Evolutionary conservation across 2,797 vertebrate species (phyloP), one percentile per base, ranked within the genome.

Genomic region (Argentina silus): DNA sequence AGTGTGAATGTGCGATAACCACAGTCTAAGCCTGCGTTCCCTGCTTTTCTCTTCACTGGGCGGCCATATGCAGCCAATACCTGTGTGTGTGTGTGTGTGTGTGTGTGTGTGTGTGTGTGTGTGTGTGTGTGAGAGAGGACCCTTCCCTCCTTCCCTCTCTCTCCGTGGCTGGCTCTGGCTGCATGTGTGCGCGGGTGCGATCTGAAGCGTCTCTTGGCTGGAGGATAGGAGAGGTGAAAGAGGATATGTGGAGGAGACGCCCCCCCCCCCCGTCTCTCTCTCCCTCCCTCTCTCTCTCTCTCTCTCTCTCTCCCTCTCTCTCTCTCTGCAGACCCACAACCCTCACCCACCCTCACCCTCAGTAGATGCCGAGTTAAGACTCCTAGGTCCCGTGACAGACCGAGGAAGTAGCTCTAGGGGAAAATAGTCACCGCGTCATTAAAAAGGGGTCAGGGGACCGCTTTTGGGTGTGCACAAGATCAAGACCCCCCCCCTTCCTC

Each of bases 171-270:
- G 89, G 86, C 83, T 86, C 73, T 27, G 21, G 57, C 11, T 36
- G 21, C 90, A 91, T 92, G 88, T 92, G 92, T 93, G 90, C 89
- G 91, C 88, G 91, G 91, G 89, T 93, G 91, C 90, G 87, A 91
- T 90, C 86, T 93, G 91, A 92, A 91, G 89, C 87, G 91, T 89
- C 90, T 92, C 86, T 92, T 91, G 90, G 90, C 87, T 91, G 81
- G 87, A 88, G 88, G 87, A 36, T 7, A 36, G 3, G 23, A 60
- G 23, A 27, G 87, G 88, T 90, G 90, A 92, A 94, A 91, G 84
- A 85, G 93, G 90, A 93, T 85, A 93, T 93, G 94, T 93, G 92
- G 92, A 89, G 85, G 86, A 86, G 92, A 93, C 21, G 5, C 21
- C 21, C 15, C 6, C 3, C 45, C 9, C 21, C n/a, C 17, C 10